A percentile compares a stretch with the other conserved stretches of the same genome.
phyloP scores from a whole-genome alignment of 2,888 invertebrate species.

The Hypolimnas misippus region DNA sequence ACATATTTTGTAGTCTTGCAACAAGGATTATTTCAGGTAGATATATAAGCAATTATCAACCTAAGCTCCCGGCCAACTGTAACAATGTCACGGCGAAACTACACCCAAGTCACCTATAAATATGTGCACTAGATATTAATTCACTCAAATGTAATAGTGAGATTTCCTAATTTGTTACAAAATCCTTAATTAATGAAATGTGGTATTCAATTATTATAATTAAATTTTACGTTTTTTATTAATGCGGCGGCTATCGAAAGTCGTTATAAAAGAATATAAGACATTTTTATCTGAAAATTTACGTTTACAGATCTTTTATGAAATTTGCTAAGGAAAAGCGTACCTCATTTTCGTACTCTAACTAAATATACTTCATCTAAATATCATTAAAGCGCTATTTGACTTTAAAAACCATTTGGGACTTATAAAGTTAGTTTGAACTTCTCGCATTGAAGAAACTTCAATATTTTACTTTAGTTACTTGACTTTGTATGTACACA shows the following conservation, averaged over 20 bases:
- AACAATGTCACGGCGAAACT: conserved; percentile 58
- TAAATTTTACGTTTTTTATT: background rate
- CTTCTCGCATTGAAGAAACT: conserved; percentile 14
- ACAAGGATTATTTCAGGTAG: conserved; percentile 41
- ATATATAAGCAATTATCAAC: conserved; percentile 28
- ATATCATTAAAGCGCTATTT: conserved; percentile 14
- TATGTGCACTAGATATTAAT: conserved; percentile 40
- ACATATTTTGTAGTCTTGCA: conserved; percentile 41
- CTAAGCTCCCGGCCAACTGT: conserved; percentile 44
- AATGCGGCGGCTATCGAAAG: no score
- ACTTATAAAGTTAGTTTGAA: conserved; percentile 3
- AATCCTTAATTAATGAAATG: conserved; percentile 5
- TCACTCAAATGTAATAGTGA: conserved; percentile 9
- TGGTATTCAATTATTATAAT: background rate
- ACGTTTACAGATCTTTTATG: background rate
- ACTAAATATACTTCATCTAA: conserved; percentile 3
- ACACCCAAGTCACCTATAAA: conserved; percentile 46
- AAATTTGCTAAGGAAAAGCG: background rate
- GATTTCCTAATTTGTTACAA: conserved; percentile 24
- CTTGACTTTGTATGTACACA: background rate
- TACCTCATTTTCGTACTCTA: background rate
- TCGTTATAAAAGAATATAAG: background rate
- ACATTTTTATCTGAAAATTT: no score
- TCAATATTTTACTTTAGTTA: background rate
- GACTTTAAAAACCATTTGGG: conserved; percentile 5